Conservation (phyloP, 2,888 invertebrate species). For the Cerastis rubricosa region DNA sequence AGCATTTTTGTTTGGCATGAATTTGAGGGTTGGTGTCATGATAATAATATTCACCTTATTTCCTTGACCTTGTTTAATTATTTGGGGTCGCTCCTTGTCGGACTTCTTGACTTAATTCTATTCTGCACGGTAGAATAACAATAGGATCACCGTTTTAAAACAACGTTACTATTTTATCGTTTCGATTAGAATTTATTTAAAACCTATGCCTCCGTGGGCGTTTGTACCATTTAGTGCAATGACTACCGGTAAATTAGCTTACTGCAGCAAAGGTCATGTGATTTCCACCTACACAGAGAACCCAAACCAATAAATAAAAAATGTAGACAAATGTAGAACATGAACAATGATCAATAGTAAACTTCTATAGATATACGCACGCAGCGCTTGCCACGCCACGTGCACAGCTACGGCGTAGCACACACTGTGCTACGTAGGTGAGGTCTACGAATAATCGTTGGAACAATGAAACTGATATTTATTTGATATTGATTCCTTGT, state of each 20-base stretch:
- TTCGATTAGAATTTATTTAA: neutral
- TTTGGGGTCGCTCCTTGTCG: neutral
- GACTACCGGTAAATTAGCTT: neutral
- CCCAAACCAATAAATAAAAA: neutral
- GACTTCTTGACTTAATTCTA: neutral
- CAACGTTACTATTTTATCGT: neutral
- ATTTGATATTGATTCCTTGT: neutral
- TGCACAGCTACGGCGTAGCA: conserved; percentile 38
- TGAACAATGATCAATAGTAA: neutral
- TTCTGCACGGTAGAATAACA: neutral
- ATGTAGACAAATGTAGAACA: neutral
- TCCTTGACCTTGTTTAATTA: conserved; percentile 1
- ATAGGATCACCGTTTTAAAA: neutral
- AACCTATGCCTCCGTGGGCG: neutral
- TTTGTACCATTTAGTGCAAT: neutral
- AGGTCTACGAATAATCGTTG: neutral
- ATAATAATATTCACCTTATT: neutral
- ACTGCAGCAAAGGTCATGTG: neutral
- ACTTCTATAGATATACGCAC: neutral
- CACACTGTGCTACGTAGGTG: neutral
- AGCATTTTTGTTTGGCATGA: neutral
- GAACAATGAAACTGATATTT: neutral
- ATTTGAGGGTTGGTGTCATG: neutral
- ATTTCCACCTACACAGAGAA: neutral
- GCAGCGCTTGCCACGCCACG: neutral